Evolutionary conservation across 2,797 vertebrate genomes (phyloP).

Genomic region (Chaetophractus vellerosus): DNA sequence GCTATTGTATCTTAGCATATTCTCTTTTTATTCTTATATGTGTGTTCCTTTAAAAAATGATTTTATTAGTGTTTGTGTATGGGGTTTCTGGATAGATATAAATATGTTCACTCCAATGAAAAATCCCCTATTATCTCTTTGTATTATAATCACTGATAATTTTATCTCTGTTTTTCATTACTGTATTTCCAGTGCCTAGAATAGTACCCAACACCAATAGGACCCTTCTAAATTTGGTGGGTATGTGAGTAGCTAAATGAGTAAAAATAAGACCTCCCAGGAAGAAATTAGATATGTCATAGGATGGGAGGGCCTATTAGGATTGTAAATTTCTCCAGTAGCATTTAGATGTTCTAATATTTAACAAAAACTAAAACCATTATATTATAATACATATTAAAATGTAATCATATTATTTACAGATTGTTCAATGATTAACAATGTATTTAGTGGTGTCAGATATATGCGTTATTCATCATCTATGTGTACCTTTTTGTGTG

Average conservation of each 20-base stretch:
- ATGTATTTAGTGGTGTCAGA: background rate
- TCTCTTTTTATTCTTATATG: background rate
- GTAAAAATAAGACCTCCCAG: too few species aligned
- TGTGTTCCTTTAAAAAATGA: background rate
- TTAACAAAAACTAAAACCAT: slow-evolving; percentile 7
- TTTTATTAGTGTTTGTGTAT: background rate
- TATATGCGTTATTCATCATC: slow-evolving; percentile 13
- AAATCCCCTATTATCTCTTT: background rate
- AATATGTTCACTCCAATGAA: background rate
- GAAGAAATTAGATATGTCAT: too few species aligned
- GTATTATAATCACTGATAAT: background rate
- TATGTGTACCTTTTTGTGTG: slow-evolving; percentile 39
- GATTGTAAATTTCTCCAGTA: too few species aligned
- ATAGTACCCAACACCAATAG: too few species aligned
- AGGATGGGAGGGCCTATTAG: too few species aligned
- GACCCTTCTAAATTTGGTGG: too few species aligned
- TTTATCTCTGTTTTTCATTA: background rate
- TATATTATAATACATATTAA: background rate
- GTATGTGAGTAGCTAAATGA: too few species aligned
- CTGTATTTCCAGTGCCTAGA: too few species aligned
- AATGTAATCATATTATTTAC: background rate
- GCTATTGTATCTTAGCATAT: background rate
- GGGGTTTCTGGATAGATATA: background rate
- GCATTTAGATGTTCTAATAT: too few species aligned
- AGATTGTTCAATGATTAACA: slow-evolving; percentile 26